Percentiles rank a stretch among this genome's conserved stretches.
These are phyloP conservation scores for Hypsibius dujardini DNA, from an alignment of 1,140 invertebrate genomes.

Conservation along the genomic window DNA sequence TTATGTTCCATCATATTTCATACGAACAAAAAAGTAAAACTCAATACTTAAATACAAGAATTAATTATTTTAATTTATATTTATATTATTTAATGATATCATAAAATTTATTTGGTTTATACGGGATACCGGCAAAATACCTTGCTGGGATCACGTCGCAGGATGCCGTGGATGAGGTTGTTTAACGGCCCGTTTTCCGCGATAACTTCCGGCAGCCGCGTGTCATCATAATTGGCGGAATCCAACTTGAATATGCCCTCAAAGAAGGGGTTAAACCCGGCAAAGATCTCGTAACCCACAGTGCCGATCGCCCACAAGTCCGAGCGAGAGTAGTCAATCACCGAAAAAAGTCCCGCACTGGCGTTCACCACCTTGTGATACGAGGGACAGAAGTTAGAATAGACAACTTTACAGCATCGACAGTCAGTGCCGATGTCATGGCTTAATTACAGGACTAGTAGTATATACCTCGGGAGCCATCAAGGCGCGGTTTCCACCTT, in stretches of 20 bases:
- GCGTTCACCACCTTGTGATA: slow-evolving; percentile 36
- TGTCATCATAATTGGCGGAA: slow-evolving; percentile 40
- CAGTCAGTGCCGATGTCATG: slow-evolving; percentile 3
- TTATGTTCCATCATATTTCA: slow-evolving; percentile 19
- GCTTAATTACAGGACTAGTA: background rate
- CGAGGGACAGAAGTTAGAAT: slow-evolving; percentile 19
- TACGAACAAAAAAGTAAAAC: slow-evolving; percentile 17
- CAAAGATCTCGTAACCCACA: slow-evolving; percentile 68
- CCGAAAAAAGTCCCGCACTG: slow-evolving; percentile 48
- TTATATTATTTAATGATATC: slow-evolving; percentile 1
- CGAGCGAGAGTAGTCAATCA: slow-evolving; percentile 57
- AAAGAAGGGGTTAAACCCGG: slow-evolving; percentile 54
- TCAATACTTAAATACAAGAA: slow-evolving; percentile 14
- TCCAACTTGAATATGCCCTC: slow-evolving; percentile 26
- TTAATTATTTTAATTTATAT: slow-evolving; percentile 27
- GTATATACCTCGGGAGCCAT: slow-evolving; percentile 60
- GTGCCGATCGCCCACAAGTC: slow-evolving; percentile 66
- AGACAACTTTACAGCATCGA: slow-evolving; percentile 15
- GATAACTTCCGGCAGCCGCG: slow-evolving; percentile 39
- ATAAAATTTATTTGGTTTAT: too few species aligned
- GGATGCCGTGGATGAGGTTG: slow-evolving; percentile 45
- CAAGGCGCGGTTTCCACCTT: slow-evolving; percentile 57
- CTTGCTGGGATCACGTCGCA: slow-evolving; percentile 46
- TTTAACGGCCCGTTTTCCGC: slow-evolving; percentile 43
- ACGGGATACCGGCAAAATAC: too few species aligned